Evolutionary conservation across 2,113 vertebrate genomes (phyloP).

Genomic region (Brachyhypopomus occidentalis): DNA sequence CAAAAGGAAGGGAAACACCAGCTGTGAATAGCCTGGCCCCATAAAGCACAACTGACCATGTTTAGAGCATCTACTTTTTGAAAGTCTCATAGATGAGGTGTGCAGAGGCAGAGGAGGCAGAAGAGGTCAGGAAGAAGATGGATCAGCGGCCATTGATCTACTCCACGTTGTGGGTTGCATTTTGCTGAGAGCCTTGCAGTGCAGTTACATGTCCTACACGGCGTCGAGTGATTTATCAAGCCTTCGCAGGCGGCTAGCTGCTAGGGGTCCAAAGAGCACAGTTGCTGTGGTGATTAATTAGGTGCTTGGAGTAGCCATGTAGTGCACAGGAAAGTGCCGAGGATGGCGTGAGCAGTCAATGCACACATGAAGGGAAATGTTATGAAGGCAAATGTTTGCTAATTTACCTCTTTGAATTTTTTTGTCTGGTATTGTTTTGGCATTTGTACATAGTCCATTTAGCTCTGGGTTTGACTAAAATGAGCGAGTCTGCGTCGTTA

Average conservation of each 20-base stretch:
- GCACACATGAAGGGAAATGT: constrained; percentile 50
- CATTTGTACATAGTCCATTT: not conserved
- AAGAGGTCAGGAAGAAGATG: constrained; percentile 69
- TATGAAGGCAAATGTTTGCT: not conserved
- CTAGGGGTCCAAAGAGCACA: constrained; percentile 61
- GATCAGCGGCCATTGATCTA: constrained; percentile 83
- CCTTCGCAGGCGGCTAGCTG: constrained; percentile 65
- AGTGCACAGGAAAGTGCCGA: constrained; percentile 53
- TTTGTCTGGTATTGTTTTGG: not conserved
- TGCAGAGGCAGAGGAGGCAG: not conserved
- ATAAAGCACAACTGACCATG: not conserved
- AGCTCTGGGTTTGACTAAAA: not conserved
- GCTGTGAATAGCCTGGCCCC: not conserved
- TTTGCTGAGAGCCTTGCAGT: constrained; percentile 80
- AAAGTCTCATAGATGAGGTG: not conserved
- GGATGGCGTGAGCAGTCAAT: constrained; percentile 66
- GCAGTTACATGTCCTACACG: constrained; percentile 68
- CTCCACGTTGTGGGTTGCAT: constrained; percentile 72
- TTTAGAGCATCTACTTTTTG: constrained; percentile 32
- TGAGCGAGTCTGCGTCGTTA: not conserved
- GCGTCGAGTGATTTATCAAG: constrained; percentile 78
- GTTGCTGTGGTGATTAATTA: constrained; percentile 72
- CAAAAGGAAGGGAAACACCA: not conserved
- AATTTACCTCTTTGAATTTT: not conserved
- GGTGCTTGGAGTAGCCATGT: constrained; percentile 62